Conservation (phyloP, 2,113 vertebrate genomes). For the Plectropomus leopardus region DNA sequence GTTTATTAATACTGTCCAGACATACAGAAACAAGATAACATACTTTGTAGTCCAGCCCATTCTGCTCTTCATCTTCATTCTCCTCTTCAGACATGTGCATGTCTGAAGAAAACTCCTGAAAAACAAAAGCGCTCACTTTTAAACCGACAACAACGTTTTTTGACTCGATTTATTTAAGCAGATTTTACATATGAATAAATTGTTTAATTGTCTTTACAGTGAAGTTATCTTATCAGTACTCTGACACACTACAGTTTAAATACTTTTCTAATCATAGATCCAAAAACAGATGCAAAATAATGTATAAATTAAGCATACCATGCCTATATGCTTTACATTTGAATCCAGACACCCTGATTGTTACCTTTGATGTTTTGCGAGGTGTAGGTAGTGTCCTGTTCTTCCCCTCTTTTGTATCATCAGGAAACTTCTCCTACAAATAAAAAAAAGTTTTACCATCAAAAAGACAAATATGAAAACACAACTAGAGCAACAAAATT, state of each 20-base stretch:
- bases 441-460: background rate
- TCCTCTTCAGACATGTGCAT: constrained; percentile 1
- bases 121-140: background rate
- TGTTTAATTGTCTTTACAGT: background rate
- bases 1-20: background rate
- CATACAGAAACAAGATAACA: background rate
- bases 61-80: constrained; percentile 39
- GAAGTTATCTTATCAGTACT: background rate
- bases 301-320: background rate
- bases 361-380: constrained; percentile 60
- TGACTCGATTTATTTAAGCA: background rate
- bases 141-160: background rate
- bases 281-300: background rate
- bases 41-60: constrained; percentile 61
- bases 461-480: background rate
- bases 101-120: constrained; percentile 53
- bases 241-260: background rate
- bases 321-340: background rate
- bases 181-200: background rate
- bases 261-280: background rate
- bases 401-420: constrained; percentile 26
- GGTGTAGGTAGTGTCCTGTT: constrained; percentile 6
- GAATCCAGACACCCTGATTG: background rate
- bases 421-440: constrained; percentile 66
- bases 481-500: background rate